phyloP scores from a whole-genome alignment of 2,888 invertebrate species.

The Rhaphigaster nebulosa region DNA sequence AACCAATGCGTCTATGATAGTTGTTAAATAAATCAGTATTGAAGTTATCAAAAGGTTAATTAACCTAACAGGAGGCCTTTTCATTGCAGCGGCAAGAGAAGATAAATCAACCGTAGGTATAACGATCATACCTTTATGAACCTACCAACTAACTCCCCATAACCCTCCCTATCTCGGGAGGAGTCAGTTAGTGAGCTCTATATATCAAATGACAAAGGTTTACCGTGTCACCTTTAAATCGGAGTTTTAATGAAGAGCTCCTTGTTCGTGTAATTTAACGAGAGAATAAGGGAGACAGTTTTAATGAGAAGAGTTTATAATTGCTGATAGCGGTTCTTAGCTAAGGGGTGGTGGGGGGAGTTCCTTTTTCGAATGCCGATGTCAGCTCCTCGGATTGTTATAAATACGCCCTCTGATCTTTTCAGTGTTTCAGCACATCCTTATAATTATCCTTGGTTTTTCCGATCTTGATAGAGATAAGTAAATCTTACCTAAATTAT shows the following conservation, averaged over 20 bases:
- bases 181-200: conserved; percentile 15
- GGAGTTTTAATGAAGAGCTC: conserved; percentile 48
- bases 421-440: background rate
- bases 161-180: conserved; percentile 2
- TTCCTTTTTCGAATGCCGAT: conserved; percentile 7
- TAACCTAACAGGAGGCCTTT: background rate
- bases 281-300: conserved; percentile 40
- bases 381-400: conserved; percentile 12
- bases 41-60: background rate
- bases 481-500: too few relatives aligned
- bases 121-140: conserved; percentile 26
- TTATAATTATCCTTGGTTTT: background rate
- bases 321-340: conserved; percentile 52
- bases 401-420: background rate
- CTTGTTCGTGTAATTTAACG: conserved; percentile 39
- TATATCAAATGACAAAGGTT: conserved; percentile 52
- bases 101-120: background rate
- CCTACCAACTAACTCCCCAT: conserved; percentile 11
- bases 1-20: too few relatives aligned
- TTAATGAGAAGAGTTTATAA: conserved; percentile 57
- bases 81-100: background rate
- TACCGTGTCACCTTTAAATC: conserved; percentile 47
- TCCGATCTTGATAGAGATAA: too few relatives aligned
- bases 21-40: background rate
- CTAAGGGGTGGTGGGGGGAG: background rate